These are phyloP conservation scores for Darevskia nairensis DNA, from an alignment of 2,797 vertebrate genomes.

Conservation along the genomic window DNA sequence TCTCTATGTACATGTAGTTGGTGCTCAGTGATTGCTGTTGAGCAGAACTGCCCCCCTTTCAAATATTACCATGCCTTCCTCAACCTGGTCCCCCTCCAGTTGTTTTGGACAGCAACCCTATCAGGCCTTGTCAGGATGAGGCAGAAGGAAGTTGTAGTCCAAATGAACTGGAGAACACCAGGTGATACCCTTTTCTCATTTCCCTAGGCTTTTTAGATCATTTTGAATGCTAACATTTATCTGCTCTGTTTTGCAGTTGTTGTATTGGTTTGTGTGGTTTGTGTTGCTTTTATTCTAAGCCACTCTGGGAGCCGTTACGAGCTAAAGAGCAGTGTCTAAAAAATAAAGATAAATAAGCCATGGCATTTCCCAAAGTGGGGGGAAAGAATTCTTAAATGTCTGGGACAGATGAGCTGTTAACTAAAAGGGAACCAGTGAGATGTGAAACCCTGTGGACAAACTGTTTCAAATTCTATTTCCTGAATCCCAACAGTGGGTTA, in stretches of 20 bases:
- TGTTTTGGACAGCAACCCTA: too few species aligned
- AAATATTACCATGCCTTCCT: not conserved
- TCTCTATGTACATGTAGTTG: not conserved
- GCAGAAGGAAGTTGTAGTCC: too few species aligned
- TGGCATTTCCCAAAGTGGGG: not conserved
- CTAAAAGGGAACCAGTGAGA: constrained; percentile 10
- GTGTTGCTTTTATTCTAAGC: constrained; percentile 30
- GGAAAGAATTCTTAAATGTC: not conserved
- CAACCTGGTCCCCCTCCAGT: too few species aligned
- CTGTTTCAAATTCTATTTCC: not conserved
- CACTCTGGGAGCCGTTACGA: not conserved
- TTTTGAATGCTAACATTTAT: not conserved
- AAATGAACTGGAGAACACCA: not conserved
- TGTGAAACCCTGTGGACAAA: not conserved
- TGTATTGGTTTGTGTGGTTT: not conserved
- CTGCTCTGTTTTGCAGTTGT: not conserved
- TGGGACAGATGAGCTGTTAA: constrained; percentile 18
- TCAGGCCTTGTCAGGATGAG: too few species aligned
- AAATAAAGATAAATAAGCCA: constrained; percentile 17
- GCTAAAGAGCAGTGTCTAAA: not conserved
- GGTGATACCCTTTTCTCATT: not conserved
- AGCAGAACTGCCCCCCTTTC: not conserved
- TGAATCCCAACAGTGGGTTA: not conserved
- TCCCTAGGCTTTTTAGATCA: not conserved
- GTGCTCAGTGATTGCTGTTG: not conserved